Base-by-base conservation (phyloP, 2,113 vertebrate genomes). In the Notothenia coriiceps region DNA sequence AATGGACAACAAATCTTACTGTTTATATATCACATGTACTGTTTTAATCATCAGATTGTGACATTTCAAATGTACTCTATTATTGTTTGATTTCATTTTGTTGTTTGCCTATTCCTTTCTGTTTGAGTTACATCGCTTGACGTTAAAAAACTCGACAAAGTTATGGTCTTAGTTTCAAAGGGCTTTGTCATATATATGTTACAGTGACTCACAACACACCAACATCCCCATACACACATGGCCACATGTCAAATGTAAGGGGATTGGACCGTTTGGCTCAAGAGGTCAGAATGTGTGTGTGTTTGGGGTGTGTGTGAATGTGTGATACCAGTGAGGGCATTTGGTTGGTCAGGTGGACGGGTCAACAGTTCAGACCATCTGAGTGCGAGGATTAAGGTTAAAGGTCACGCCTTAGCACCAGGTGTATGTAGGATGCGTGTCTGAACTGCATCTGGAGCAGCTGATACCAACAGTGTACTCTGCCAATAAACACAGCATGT, bases 361-460 rank as follows among this genome's bases (percentile, higher is more conserved):
- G 84, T 82, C 82, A 86, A 70, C 5, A 77, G 75, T 81, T 83
- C 74, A 87, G 60, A 79, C 29, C 49, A 84, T 88, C 74, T 82
- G 74, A 47, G 65, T 64, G 22, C 29, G 56, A 40, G 70, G 84
- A 86, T 86, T 77, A 82, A 51, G 81, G 73, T 86, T 60, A 89
- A 79, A 80, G 83, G 62, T 85, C 64, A 80, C 22, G 54, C 20
- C 33, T 70, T 56, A 75, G 62, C 62, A 69, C 51, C 74, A 49
- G 18, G 66, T 78, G 77, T 29, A 80, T 46, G 65, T 63, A 57
- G 74, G 60, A 40, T 69, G 73, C 54, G 20, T 70, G 40, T 68
- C 62, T 66, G 77, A 65, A 74, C 54, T 66, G 62, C 70, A 70
- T 70, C 54, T 77, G 72, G 44, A 57, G 44, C 6, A 8, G 55